Percentiles rank a stretch among this genome's conserved stretches.
Evolutionary conservation across 1,140 invertebrate genomes (phyloP).

Genomic region (Cotesia chilonis): DNA sequence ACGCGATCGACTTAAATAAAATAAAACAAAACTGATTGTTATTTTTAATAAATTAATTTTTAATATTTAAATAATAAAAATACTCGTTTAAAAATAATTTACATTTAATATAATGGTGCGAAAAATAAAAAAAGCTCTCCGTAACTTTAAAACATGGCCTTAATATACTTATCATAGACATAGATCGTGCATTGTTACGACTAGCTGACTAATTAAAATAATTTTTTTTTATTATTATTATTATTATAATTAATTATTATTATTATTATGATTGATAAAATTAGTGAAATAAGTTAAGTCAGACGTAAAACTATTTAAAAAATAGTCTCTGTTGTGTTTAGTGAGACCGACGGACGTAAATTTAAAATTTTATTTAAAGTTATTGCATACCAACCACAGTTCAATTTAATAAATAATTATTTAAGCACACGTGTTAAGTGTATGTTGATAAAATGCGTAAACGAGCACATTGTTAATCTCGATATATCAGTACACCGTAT

Average conservation of each 20-base stretch:
- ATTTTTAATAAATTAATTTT: background rate
- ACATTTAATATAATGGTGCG: background rate
- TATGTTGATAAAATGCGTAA: background rate
- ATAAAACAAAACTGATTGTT: constrained; percentile 2
- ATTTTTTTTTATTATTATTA: background rate
- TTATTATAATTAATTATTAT: background rate
- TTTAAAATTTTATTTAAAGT: constrained; percentile 15
- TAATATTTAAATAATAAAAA: background rate
- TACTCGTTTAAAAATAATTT: background rate
- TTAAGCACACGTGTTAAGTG: background rate
- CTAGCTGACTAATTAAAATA: constrained; percentile 27
- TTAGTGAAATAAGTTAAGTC: background rate
- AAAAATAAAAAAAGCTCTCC: constrained; percentile 41
- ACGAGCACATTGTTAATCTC: constrained; percentile 21
- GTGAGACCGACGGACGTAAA: constrained; percentile 14
- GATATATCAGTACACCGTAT: constrained; percentile 25
- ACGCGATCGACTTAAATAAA: constrained; percentile 5
- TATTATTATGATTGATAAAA: background rate
- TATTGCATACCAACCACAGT: constrained; percentile 5
- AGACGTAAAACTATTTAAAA: background rate
- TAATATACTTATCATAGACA: constrained; percentile 61
- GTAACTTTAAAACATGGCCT: constrained; percentile 58
- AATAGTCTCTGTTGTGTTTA: background rate
- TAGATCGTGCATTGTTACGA: constrained; percentile 40
- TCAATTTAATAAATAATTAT: background rate